Evolutionary conservation across 2,113 vertebrate species (phyloP).

Genomic region (Urocynchramus pylzowi): DNA sequence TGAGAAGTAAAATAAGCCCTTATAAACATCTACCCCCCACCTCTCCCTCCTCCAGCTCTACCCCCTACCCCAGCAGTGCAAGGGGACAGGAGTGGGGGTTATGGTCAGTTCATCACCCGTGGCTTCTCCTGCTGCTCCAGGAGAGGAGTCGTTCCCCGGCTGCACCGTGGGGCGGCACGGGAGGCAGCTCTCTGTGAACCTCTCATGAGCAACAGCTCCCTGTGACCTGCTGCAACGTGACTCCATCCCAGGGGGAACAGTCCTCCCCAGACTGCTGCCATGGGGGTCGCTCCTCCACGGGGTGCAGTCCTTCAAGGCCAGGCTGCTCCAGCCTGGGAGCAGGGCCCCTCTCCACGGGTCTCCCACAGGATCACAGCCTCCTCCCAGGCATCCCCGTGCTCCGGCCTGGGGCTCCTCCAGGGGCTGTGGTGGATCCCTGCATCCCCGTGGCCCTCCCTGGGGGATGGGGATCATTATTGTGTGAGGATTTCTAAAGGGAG

Average conservation of each 20-base stretch:
- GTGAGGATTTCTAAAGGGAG: not conserved
- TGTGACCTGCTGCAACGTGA: too few species aligned
- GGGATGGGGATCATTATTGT: not conserved
- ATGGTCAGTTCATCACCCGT: rapidly evolving
- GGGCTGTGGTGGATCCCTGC: too few species aligned
- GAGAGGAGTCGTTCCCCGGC: not conserved
- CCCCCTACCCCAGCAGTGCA: not conserved
- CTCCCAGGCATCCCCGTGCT: too few species aligned
- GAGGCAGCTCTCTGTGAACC: not conserved
- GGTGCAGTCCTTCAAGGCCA: not conserved
- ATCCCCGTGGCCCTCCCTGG: too few species aligned
- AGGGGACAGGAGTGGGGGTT: not conserved
- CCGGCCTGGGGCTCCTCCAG: too few species aligned
- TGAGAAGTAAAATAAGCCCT: not conserved
- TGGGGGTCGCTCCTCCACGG: too few species aligned
- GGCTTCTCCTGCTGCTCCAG: not conserved
- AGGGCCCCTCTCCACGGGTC: not conserved
- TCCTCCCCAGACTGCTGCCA: not conserved
- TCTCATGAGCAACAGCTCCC: not conserved
- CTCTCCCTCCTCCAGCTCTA: not conserved
- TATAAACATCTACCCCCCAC: not conserved
- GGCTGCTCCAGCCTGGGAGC: not conserved
- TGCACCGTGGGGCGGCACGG: not conserved
- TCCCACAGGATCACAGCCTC: too few species aligned
- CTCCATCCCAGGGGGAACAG: too few species aligned